These are phyloP conservation scores for Melanotus villosus DNA, from an alignment of 2,888 invertebrate species.

Conservation along the genomic window DNA sequence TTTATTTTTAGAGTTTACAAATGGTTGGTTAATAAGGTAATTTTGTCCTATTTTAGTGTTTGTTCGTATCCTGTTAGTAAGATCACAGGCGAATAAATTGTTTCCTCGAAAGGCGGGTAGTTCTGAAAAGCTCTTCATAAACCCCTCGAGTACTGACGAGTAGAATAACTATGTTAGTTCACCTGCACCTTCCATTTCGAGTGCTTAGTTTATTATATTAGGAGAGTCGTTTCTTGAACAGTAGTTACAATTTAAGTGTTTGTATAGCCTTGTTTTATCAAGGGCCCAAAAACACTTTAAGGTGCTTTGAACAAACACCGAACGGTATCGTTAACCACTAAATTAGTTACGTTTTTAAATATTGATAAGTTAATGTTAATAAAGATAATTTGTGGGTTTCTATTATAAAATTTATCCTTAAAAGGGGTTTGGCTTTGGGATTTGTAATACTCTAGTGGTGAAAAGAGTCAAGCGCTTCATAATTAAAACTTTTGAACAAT, in stretches of 20 bases:
- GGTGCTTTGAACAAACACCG: not conserved
- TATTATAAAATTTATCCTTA: not conserved
- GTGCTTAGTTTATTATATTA: conserved; percentile 42
- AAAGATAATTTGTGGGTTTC: not conserved
- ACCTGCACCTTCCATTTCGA: conserved; percentile 38
- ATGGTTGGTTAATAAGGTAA: too few relatives aligned
- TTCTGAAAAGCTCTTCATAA: conserved; percentile 36
- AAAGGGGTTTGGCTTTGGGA: conserved; percentile 2
- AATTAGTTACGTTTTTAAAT: too few relatives aligned
- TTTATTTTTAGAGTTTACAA: too few relatives aligned
- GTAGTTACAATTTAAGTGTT: conserved; percentile 36
- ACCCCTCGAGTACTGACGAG: conserved; percentile 35
- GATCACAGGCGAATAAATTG: conserved; percentile 34
- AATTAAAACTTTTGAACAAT: conserved; percentile 32
- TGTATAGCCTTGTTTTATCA: conserved; percentile 30
- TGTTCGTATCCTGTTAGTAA: too few relatives aligned
- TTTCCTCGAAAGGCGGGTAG: conserved; percentile 24
- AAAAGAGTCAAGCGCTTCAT: conserved; percentile 10
- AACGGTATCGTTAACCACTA: too few relatives aligned
- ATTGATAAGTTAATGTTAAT: too few relatives aligned
- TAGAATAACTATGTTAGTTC: conserved; percentile 45
- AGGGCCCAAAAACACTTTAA: conserved; percentile 25
- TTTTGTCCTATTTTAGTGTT: too few relatives aligned
- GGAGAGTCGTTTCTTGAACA: conserved; percentile 31
- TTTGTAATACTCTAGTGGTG: not conserved